Evolutionary conservation across 2,797 vertebrate genomes (phyloP).

Genomic region (Squalus acanthias): DNA sequence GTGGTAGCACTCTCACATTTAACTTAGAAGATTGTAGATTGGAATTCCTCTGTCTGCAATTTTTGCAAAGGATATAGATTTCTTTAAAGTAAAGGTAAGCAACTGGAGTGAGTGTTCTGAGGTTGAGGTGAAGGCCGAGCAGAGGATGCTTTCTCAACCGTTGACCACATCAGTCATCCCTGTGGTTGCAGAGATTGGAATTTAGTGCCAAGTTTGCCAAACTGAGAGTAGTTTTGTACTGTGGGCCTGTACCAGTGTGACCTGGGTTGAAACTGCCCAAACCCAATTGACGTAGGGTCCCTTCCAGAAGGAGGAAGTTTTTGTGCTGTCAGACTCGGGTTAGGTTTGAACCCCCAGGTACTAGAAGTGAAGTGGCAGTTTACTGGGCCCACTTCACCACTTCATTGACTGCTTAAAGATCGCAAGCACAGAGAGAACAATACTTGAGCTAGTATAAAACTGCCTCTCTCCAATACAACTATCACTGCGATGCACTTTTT

Average conservation of each 20-base stretch:
- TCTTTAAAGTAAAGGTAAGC: neutral
- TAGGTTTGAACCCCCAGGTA: neutral
- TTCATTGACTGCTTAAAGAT: neutral
- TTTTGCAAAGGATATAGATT: neutral
- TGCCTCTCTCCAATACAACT: too few relatives aligned
- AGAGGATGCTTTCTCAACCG: neutral
- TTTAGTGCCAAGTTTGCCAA: neutral
- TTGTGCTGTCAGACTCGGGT: neutral
- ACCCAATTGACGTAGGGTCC: neutral
- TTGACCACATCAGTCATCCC: neutral
- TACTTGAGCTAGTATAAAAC: too few relatives aligned
- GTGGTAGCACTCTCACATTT: too few relatives aligned
- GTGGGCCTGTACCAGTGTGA: neutral
- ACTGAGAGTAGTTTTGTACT: neutral
- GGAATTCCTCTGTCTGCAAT: neutral
- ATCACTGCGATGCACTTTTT: too few relatives aligned
- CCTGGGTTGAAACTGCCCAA: neutral
- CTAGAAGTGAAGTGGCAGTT: neutral
- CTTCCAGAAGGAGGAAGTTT: neutral
- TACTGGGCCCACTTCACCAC: neutral
- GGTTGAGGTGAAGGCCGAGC: neutral
- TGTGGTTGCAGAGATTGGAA: neutral
- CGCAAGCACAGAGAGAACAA: too few relatives aligned
- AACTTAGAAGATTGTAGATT: neutral
- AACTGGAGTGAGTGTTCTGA: neutral